Base-by-base conservation (phyloP, 1,140 invertebrate species). In the Euborellia annulipes region DNA sequence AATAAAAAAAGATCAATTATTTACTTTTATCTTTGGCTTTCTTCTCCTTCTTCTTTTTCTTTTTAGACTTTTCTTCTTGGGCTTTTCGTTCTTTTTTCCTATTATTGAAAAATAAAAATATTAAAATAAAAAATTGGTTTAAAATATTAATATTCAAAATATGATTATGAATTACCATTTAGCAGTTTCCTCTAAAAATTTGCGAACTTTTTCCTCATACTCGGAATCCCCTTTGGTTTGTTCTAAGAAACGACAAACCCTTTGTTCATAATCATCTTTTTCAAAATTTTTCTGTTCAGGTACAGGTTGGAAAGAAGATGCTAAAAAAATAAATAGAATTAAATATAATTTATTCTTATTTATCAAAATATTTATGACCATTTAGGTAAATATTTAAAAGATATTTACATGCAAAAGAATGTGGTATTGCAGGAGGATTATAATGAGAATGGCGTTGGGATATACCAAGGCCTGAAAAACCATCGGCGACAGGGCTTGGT, bases 221-320 rank as follows among this genome's bases (percentile, higher is more conserved):
- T 85, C 82, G 0, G 80, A 82, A 55, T 86, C 83, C 53, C 80
- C 79, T 62, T 82, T 82, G 1, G 79, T 82, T 60, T 82, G 78
- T 52, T 82, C 77, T 32, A 84, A 58, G 58, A 85, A 84, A 46
- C 77, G 75, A 3, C 80, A 71, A 18, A 86, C 73, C 68, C 83
- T 77, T 13, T 70, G 55, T 51, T 83, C 80, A 53, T 83, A 83
- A 49, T 50, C 52, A 39, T 43, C 30, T 16, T 27, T 38, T 20
- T 78, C 78, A 40, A 61, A 47, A 30, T 51, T 50, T 36, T 48
- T 55, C 22, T 52, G 13, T 13, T n/a, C 27, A 11, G 42, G 22
- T 20, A 18, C 21, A 16, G 36, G 36, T 17, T 38, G 4, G n/a
- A 20, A 38, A 38, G 36, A 16, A 20, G 36, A 16, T 20, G 36